Evolutionary conservation across 2,888 invertebrate species (phyloP), one percentile per base, ranked within the genome.

Genomic region (Lapara coniferarum): DNA sequence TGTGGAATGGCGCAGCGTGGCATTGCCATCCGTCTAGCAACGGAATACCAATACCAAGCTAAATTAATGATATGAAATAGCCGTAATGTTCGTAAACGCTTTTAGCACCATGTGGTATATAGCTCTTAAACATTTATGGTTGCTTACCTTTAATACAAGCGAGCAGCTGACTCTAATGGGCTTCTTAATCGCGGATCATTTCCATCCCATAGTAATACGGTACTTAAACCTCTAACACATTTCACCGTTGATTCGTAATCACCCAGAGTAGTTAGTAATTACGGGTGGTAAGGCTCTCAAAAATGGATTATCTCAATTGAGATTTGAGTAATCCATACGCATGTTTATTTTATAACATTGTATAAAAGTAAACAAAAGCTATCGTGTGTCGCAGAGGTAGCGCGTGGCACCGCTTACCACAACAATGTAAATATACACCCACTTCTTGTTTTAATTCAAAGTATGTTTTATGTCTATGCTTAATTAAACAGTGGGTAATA

Each of bases 121-220:
- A 12, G 19, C 19, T 16, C 12, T 2, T 37, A 7, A 37, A 37
- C 10, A 59, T 63, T 13, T 49, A 19, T 2, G 19, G 19, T 59
- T 63, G 63, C 46, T 19, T 19, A 63, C 49, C 49, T 63, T 55
- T 19, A 16, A 72, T 75, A 75, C 72, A 71, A 59, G 70, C 46
- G n/a, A 71, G 67, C 74, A 73, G 71, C 68, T 74, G 75, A 70
- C 70, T 67, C 70, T 76, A 74, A 76, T 73, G 72, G 66, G 46
- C 49, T 49, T 49, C 49, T 49, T 49, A 63, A 63, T 49, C 49
- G 63, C 13, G 63, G 63, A 49, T 63, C 63, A 13, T 63, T 49
- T 63, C 37, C 37, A 8, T 7, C 37, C 37, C 37, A 5, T 37
- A 37, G 37, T 37, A 37, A 37, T 2, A 37, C 8, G 37, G 37